phyloP scores from a whole-genome alignment of 1,140 invertebrate species.

The Piezodorus guildinii region DNA sequence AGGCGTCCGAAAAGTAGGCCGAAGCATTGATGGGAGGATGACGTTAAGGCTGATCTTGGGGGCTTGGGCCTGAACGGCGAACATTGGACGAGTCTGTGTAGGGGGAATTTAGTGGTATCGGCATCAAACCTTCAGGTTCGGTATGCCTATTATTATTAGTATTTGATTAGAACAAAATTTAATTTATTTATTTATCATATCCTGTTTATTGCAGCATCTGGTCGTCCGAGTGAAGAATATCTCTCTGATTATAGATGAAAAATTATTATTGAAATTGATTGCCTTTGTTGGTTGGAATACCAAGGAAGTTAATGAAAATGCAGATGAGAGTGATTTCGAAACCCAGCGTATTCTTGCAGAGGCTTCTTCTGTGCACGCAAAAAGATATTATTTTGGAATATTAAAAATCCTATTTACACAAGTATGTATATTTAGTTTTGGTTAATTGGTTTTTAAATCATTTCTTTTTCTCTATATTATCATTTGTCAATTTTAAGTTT shows the following conservation, averaged over 20 bases:
- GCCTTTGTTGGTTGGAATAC: constrained; percentile 45
- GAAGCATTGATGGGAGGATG: no score
- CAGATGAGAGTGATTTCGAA: constrained; percentile 65
- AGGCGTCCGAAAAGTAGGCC: no score
- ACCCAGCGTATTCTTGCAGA: constrained; percentile 63
- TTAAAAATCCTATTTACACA: constrained; percentile 68
- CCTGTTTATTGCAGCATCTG: constrained; percentile 52
- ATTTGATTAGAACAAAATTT: no score
- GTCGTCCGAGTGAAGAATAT: constrained; percentile 71
- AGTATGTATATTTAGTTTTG: constrained; percentile 32
- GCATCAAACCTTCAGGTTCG: no score
- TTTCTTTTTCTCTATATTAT: neutral
- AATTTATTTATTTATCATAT: no score
- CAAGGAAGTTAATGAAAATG: constrained; percentile 37
- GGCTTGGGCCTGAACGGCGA: no score
- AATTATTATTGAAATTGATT: constrained; percentile 72
- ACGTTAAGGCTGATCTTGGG: no score
- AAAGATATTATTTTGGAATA: constrained; percentile 80
- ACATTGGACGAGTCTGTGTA: no score
- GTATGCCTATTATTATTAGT: no score
- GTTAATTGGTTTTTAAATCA: neutral
- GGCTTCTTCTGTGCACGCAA: constrained; percentile 65
- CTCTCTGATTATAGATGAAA: constrained; percentile 76
- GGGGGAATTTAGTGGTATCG: no score
- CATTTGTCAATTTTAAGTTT: neutral